Conservation (phyloP, 2,797 vertebrate genomes). For the Tympanoctomys barrerae region DNA sequence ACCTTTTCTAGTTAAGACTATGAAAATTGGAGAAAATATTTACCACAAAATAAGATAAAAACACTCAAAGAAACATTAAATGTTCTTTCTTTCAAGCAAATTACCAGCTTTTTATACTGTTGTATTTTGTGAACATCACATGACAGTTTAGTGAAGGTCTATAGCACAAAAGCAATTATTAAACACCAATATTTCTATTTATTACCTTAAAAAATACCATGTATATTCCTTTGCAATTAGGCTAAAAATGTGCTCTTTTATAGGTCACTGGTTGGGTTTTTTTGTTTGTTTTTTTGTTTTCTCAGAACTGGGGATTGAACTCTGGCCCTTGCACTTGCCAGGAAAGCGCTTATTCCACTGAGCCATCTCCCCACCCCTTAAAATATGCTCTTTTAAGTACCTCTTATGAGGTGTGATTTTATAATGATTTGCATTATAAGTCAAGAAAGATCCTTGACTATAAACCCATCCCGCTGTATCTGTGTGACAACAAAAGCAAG, state of each 20-base stretch:
- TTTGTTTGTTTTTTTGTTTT: too few relatives aligned
- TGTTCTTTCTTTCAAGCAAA: not conserved
- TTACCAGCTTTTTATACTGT: not conserved
- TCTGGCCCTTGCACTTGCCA: too few relatives aligned
- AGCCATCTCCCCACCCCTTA: too few relatives aligned
- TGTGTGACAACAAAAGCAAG: constrained; percentile 77
- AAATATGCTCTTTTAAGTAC: not conserved
- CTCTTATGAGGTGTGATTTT: constrained; percentile 52
- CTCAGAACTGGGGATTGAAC: too few relatives aligned
- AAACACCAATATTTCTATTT: constrained; percentile 1
- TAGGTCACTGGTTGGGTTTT: too few relatives aligned
- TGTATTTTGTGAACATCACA: constrained; percentile 59
- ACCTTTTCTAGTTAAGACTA: not conserved
- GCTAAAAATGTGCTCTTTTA: not conserved
- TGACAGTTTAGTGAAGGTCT: not conserved
- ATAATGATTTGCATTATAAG: constrained; percentile 41
- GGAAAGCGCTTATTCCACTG: too few relatives aligned
- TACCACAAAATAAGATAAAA: not conserved
- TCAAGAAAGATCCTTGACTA: constrained; percentile 68
- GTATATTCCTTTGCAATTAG: constrained; percentile 51
- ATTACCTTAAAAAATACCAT: constrained; percentile 62
- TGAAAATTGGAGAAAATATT: not conserved
- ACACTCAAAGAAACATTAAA: constrained; percentile 29
- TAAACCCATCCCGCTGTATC: constrained; percentile 54
- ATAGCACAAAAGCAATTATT: constrained; percentile 33